Conservation (phyloP, 2,113 vertebrate species). For the Varanus salvator region DNA sequence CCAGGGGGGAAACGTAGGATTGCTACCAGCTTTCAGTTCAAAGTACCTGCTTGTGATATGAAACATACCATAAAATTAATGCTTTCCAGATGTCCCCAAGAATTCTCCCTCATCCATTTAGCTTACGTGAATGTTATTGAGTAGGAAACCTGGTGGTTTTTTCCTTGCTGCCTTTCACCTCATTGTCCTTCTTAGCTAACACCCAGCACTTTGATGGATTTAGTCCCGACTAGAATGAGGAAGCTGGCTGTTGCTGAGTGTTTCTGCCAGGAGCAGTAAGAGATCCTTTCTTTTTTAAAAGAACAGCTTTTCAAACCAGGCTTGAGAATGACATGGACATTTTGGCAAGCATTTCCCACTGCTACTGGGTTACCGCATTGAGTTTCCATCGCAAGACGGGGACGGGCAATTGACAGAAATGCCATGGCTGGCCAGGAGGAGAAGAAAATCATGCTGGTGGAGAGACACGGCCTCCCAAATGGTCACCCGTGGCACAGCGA, state of each 20-base stretch:
- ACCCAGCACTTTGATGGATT: neutral
- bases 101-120: slow-evolving; percentile 15
- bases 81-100: slow-evolving; percentile 77
- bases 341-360: neutral
- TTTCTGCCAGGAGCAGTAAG: neutral
- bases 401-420: neutral
- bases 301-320: neutral
- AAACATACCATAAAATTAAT: slow-evolving; percentile 77
- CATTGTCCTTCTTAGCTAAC: neutral
- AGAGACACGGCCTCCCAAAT: neutral
- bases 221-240: neutral
- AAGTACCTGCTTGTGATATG: slow-evolving; percentile 79
- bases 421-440: neutral
- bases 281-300: neutral
- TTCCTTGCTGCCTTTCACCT: neutral
- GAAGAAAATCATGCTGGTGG: neutral
- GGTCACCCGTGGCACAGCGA: neutral
- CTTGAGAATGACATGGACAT: neutral
- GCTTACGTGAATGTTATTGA: slow-evolving; percentile 66
- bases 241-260: neutral
- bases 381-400: neutral
- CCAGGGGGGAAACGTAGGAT: slow-evolving; percentile 74
- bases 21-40: slow-evolving; percentile 73
- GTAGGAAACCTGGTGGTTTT: neutral
- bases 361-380: neutral